Evolutionary conservation across 1,140 invertebrate species (phyloP).

Genomic region (Zaprionus nigranus): DNA sequence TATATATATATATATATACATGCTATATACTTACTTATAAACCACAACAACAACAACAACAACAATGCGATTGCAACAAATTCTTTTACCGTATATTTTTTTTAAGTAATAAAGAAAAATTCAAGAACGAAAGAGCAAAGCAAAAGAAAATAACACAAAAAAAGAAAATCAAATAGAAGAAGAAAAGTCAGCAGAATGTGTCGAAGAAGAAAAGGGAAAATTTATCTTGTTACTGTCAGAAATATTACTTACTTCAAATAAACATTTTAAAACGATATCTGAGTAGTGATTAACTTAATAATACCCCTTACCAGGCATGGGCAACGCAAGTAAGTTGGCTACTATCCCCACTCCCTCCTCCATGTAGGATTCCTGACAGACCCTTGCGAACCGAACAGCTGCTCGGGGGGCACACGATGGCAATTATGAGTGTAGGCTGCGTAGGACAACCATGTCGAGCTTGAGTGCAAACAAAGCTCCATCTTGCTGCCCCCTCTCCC

Average conservation of each 20-base stretch:
- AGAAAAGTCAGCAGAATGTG: conserved; percentile 1
- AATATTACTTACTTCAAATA: conserved; percentile 83
- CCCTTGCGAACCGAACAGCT: conserved; percentile 38
- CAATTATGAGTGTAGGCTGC: conserved; percentile 10
- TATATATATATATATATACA: conserved; percentile 35
- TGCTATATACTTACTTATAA: conserved; percentile 41
- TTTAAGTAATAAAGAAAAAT: conserved; percentile 36
- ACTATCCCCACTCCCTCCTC: neutral
- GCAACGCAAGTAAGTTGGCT: neutral
- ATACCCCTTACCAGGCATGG: neutral
- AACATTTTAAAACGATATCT: conserved; percentile 72
- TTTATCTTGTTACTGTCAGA: conserved; percentile 81
- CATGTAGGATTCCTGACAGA: neutral
- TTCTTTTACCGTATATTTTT: conserved; percentile 46
- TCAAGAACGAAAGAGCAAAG: conserved; percentile 8
- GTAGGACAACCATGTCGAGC: neutral
- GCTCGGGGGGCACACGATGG: conserved; percentile 20
- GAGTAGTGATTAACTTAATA: conserved; percentile 24
- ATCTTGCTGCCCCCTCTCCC: neutral
- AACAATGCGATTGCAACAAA: conserved; percentile 25
- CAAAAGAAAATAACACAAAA: conserved; percentile 32
- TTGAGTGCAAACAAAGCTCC: conserved; percentile 1
- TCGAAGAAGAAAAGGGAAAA: conserved; percentile 50
- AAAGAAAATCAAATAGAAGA: neutral
- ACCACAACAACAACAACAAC: conserved; percentile 26